Evolutionary conservation across 2,888 invertebrate species (phyloP).

Genomic region (Drosophila villosipedis): DNA sequence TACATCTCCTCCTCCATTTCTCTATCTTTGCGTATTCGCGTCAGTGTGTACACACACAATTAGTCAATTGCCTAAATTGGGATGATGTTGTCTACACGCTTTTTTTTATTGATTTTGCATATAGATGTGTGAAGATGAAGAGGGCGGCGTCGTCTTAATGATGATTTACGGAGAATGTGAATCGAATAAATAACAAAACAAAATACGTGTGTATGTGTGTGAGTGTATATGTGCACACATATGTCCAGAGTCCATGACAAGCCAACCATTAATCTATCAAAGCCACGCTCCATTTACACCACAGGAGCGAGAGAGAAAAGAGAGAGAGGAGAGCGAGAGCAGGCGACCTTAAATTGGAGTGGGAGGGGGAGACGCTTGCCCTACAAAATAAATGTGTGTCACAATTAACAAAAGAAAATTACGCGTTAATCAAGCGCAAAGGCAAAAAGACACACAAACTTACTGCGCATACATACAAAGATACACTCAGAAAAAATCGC

Average conservation of each 20-base stretch:
- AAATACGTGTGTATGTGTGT: neutral
- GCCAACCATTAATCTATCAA: slow-evolving; percentile 67
- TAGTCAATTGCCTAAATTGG: slow-evolving; percentile 49
- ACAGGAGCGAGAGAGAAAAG: slow-evolving; percentile 5
- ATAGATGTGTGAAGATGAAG: slow-evolving; percentile 4
- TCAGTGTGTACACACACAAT: slow-evolving; percentile 44
- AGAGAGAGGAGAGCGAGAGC: neutral
- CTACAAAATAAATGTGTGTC: slow-evolving; percentile 64
- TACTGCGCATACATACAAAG: neutral
- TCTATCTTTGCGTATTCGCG: neutral
- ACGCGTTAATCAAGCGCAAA: slow-evolving; percentile 79
- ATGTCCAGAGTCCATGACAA: slow-evolving; percentile 35
- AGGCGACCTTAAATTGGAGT: neutral
- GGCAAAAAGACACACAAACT: slow-evolving; percentile 15
- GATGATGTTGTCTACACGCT: slow-evolving; percentile 39
- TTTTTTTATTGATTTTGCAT: slow-evolving; percentile 73
- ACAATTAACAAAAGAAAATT: slow-evolving; percentile 72
- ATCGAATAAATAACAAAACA: slow-evolving; percentile 3
- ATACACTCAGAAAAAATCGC: neutral
- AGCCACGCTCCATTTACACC: slow-evolving; percentile 72
- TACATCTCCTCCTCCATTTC: neutral
- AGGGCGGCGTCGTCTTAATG: slow-evolving; percentile 17
- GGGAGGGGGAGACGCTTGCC: neutral
- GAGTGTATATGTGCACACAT: neutral
- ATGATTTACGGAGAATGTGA: slow-evolving; percentile 27